phyloP scores from a whole-genome alignment of 2,113 vertebrate genomes.

The Dromiciops gliroides region DNA sequence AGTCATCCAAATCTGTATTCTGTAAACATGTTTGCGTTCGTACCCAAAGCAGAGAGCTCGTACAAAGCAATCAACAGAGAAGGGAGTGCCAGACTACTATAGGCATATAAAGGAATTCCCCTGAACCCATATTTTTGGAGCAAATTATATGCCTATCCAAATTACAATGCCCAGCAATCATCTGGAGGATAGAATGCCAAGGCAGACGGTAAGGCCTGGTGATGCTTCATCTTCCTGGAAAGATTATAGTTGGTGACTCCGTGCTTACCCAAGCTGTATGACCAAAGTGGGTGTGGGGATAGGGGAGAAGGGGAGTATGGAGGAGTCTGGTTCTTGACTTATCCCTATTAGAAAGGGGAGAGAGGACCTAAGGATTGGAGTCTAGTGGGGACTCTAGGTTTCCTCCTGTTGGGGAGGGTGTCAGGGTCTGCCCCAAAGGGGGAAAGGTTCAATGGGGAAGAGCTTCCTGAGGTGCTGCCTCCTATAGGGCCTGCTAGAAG shows the following conservation, averaged over 20 bases:
- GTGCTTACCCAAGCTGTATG: neutral
- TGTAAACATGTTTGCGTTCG: constrained; percentile 23
- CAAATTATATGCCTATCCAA: neutral
- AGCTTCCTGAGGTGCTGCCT: neutral
- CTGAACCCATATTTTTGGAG: neutral
- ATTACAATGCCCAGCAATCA: neutral
- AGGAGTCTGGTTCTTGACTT: neutral
- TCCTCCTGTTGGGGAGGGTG: neutral
- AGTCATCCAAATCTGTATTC: constrained; percentile 46
- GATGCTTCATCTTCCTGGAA: neutral
- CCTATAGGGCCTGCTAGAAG: neutral
- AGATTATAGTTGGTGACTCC: neutral
- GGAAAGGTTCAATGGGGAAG: neutral
- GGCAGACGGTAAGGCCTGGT: neutral
- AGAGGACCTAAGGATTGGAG: neutral
- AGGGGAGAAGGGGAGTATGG: neutral
- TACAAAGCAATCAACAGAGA: neutral
- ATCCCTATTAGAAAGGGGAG: neutral
- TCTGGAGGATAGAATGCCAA: neutral
- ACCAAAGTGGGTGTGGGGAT: neutral
- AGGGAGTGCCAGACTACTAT: neutral
- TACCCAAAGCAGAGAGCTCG: neutral
- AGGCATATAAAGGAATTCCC: neutral
- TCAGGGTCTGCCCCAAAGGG: neutral
- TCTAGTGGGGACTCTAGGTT: neutral